Conservation (phyloP, 1,140 invertebrate genomes). For the Leptinotarsa texana region DNA sequence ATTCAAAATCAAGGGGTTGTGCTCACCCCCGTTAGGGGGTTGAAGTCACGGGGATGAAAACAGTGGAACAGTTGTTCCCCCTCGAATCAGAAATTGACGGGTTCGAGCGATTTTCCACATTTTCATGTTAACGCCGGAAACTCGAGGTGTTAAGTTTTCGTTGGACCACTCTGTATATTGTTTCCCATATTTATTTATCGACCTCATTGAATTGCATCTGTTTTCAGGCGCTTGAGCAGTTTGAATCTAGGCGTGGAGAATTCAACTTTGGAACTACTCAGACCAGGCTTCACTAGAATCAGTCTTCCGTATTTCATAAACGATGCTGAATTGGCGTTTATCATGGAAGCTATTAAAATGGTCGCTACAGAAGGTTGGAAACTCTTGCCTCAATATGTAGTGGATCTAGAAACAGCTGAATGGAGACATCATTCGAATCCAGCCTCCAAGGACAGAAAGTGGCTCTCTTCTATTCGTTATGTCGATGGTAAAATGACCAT, state of each 20-base stretch:
- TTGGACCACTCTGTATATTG: no score
- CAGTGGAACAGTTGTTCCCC: no score
- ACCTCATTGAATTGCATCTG: constrained; percentile 16
- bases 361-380: constrained; percentile 89
- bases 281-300: constrained; percentile 85
- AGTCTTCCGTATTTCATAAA: constrained; percentile 86
- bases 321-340: constrained; percentile 78
- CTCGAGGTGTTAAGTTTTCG: no score
- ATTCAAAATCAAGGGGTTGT: no score
- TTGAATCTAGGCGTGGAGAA: constrained; percentile 66
- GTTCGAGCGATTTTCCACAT: no score
- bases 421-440: constrained; percentile 85
- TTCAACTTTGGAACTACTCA: constrained; percentile 71
- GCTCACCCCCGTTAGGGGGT: no score
- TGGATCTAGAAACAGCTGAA: constrained; percentile 86
- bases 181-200: constrained; percentile 7
- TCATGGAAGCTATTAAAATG: constrained; percentile 84
- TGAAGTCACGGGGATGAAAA: no score
- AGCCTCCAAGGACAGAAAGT: constrained; percentile 79
- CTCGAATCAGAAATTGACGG: no score
- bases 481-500: constrained; percentile 75
- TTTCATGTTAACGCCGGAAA: no score
- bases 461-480: constrained; percentile 79
- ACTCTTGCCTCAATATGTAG: constrained; percentile 82
- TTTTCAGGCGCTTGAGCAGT: constrained; percentile 62